phyloP scores from a whole-genome alignment of 2,113 vertebrate species.

The Chaetura pelagica region DNA sequence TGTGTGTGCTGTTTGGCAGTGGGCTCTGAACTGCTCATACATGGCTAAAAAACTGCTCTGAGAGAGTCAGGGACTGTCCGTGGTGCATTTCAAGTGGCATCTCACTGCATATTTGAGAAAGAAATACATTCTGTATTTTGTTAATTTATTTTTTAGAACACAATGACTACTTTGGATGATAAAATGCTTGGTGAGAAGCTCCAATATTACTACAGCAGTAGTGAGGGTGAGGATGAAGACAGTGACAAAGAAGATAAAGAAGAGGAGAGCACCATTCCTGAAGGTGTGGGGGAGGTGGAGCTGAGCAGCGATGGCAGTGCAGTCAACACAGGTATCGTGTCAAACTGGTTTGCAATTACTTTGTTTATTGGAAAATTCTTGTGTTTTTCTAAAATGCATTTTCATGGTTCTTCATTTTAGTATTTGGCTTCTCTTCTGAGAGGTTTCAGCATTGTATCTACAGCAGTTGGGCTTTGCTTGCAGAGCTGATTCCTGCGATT shows the following conservation, averaged over 20 bases:
- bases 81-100: accelerated
- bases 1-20: background rate
- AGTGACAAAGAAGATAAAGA: conserved; percentile 88
- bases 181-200: conserved; percentile 95
- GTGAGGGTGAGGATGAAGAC: conserved; percentile 94
- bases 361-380: background rate
- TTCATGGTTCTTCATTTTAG: background rate
- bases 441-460: background rate
- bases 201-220: conserved; percentile 98
- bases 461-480: background rate
- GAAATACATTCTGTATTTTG: background rate
- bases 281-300: conserved; percentile 75
- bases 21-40: background rate
- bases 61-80: accelerated
- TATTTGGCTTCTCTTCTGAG: background rate
- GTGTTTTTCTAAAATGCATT: background rate
- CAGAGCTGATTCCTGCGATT: background rate
- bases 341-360: background rate
- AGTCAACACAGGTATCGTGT: conserved; percentile 87
- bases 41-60: background rate
- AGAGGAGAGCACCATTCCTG: conserved; percentile 76
- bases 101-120: accelerated
- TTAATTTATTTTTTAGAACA: conserved; percentile 9
- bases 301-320: conserved; percentile 87
- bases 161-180: conserved; percentile 93